Evolutionary conservation across 2,888 invertebrate genomes (phyloP).

Genomic region (Leucozona laternaria): DNA sequence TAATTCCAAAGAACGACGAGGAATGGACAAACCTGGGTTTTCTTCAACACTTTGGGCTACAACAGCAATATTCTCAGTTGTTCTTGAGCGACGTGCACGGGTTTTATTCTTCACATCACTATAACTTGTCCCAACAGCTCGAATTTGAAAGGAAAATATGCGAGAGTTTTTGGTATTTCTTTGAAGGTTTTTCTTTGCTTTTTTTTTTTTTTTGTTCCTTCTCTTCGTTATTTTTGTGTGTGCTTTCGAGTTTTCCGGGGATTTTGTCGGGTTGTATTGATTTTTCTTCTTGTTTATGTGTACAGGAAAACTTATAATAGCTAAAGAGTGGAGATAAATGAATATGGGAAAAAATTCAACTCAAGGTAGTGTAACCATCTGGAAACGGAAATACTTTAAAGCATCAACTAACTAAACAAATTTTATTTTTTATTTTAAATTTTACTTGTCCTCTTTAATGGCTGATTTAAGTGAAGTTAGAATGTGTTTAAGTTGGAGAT

Average conservation of each 20-base stretch:
- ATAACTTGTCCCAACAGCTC: too few species aligned
- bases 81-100: too few species aligned
- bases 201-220: background rate
- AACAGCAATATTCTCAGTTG: too few species aligned
- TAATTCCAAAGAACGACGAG: too few species aligned
- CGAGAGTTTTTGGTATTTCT: slow-evolving; percentile 46
- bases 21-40: too few species aligned
- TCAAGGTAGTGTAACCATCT: slow-evolving; percentile 2
- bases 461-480: background rate
- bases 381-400: background rate
- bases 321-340: slow-evolving; percentile 10
- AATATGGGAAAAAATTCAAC: background rate
- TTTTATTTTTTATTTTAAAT: slow-evolving; percentile 5
- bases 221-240: slow-evolving; percentile 2
- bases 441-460: background rate
- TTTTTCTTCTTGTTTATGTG: slow-evolving; percentile 42
- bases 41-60: too few species aligned
- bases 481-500: too few species aligned
- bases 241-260: slow-evolving; percentile 42
- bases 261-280: slow-evolving; percentile 60
- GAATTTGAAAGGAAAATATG: slow-evolving; percentile 56
- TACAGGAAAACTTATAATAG: slow-evolving; percentile 11
- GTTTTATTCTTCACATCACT: too few species aligned
- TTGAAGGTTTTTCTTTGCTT: slow-evolving; percentile 26
- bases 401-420: too few species aligned